Percentiles rank a stretch among this genome's conserved stretches.
phyloP scores from a whole-genome alignment of 2,888 invertebrate genomes.

The Pristionchus arcanus region DNA sequence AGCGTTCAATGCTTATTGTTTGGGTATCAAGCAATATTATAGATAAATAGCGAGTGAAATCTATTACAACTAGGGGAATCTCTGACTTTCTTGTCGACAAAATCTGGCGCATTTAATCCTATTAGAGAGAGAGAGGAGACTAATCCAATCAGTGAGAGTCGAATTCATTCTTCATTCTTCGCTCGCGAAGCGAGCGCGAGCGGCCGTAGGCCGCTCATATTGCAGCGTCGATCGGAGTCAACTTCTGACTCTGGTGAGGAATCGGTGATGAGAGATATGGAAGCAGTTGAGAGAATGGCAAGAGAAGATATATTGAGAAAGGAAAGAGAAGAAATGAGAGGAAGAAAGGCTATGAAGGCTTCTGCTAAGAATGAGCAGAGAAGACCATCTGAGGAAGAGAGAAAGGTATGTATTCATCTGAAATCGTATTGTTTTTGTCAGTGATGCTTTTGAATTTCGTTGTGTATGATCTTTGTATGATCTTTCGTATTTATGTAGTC shows the following conservation, averaged over 20 bases:
- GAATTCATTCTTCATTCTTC: too few relatives aligned
- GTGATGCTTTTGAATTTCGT: too few relatives aligned
- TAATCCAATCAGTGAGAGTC: too few relatives aligned
- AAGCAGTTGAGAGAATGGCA: constrained; percentile 47
- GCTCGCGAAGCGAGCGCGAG: too few relatives aligned
- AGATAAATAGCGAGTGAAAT: too few relatives aligned
- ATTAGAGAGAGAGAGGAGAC: too few relatives aligned
- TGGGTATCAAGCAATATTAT: too few relatives aligned
- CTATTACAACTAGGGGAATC: too few relatives aligned
- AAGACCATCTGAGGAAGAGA: constrained; percentile 27
- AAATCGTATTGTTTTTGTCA: neutral
- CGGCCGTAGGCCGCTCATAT: too few relatives aligned
- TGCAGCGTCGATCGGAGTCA: constrained; percentile 6
- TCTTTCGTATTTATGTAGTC: neutral
- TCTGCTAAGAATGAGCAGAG: neutral
- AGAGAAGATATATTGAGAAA: constrained; percentile 39
- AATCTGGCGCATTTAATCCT: too few relatives aligned
- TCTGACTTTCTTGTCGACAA: too few relatives aligned
- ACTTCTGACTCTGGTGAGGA: constrained; percentile 48
- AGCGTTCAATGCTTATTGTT: too few relatives aligned
- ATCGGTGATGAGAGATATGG: constrained; percentile 42
- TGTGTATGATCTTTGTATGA: neutral
- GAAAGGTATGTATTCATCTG: neutral
- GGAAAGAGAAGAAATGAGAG: constrained; percentile 45
- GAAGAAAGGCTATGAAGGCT: constrained; percentile 6